Conservation (phyloP, 2,888 invertebrate species). For the Synergus gifuensis region DNA sequence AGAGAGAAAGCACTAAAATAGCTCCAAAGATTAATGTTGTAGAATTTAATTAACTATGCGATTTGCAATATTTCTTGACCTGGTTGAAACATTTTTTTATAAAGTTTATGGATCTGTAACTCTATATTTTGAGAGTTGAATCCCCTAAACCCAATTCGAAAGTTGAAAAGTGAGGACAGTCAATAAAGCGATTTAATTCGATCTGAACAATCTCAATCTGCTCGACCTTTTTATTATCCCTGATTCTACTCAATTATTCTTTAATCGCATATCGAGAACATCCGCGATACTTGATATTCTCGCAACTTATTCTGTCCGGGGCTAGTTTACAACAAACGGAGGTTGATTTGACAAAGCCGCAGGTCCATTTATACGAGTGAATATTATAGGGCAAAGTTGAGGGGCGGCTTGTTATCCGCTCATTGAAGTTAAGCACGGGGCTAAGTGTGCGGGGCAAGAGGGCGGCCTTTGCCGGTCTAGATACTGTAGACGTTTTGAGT, state of each 20-base stretch:
- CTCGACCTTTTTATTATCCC: not conserved
- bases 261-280: not conserved
- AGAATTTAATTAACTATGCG: too few relatives aligned
- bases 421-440: slow-evolving; percentile 78
- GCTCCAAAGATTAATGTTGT: too few relatives aligned
- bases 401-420: slow-evolving; percentile 77
- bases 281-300: not conserved
- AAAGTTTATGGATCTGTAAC: too few relatives aligned
- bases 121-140: not conserved
- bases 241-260: not conserved
- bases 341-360: slow-evolving; percentile 77
- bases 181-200: not conserved
- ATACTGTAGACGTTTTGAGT: slow-evolving; percentile 59
- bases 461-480: slow-evolving; percentile 49
- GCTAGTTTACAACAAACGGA: slow-evolving; percentile 73
- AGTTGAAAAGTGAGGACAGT: not conserved
- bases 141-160: not conserved
- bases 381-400: slow-evolving; percentile 75
- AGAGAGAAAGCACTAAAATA: too few relatives aligned
- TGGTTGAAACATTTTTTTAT: too few relatives aligned
- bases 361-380: slow-evolving; percentile 76
- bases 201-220: not conserved
- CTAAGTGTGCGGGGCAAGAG: slow-evolving; percentile 70
- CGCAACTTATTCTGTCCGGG: slow-evolving; percentile 41
- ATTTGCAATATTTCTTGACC: too few relatives aligned